Base-by-base conservation (phyloP, 2,113 vertebrate genomes). In the Lepus americanus region DNA sequence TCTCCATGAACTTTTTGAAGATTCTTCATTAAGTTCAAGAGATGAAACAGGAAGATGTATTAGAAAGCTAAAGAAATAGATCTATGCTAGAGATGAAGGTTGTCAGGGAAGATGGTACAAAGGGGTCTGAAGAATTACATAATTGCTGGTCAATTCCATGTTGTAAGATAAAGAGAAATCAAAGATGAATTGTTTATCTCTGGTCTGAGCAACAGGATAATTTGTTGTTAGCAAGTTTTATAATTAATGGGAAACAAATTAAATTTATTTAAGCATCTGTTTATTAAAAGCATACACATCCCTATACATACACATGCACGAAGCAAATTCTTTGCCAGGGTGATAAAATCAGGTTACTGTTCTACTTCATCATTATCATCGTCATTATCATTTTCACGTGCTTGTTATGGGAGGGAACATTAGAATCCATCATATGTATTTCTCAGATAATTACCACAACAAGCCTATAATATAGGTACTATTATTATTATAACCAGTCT, bases 191-290 rank as follows among this genome's bases (percentile, higher is more conserved):
- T 94, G 12, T 80, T 82, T 8, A 33, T 69, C 19, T 78, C 67
- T 95, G 55, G 22, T 51, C 31, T 90, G 51, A 94, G 27, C 49
- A 89, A 59, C 3, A 67, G 23, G 49, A 92, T 80, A 74, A 88
- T 53, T 88, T 23, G 64, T 73, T 9, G 2, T 63, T 80, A 79
- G 13, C 20, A 86, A 90, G 23, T 44, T 55, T 92, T 53, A 87
- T 31, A 89, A 77, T 77, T 79, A 74, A 66, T 64, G 49, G 31
- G 36, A 81, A 78, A 22, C 53, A 88, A 84, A 86, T 83, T 67
- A 72, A 86, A 82, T 82, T 82, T 94, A 1, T 59, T 76, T 88
- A 82, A 95, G 61, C 23, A 79, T 33, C 70, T 94, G 22, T 78
- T 88, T 90, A 81, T 51, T 55, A 29, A 89, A 94, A 83, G 20